These are phyloP conservation scores for Rhabditoides inermis DNA, from an alignment of 2,888 invertebrate genomes.

Conservation along the genomic window DNA sequence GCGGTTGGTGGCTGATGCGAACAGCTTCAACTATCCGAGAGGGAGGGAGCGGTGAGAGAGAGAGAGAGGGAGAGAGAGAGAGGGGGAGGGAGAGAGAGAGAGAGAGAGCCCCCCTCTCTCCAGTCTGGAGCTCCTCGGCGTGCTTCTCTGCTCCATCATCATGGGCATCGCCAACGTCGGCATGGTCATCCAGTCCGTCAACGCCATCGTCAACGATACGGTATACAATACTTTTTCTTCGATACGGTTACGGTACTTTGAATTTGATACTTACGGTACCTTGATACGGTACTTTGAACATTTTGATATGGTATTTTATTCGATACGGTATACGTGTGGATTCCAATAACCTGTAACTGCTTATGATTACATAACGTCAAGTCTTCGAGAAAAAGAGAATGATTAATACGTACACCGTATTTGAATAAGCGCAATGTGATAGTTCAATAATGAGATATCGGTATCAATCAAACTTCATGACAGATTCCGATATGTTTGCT, in stretches of 20 bases:
- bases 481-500: background rate
- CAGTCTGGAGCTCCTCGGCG: conserved; percentile 20
- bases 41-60: conserved; percentile 10
- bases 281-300: background rate
- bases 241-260: background rate
- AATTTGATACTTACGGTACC: background rate
- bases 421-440: no score
- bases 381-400: no score
- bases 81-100: background rate
- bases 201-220: conserved; percentile 20
- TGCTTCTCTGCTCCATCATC: conserved; percentile 17
- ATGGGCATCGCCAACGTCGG: conserved; percentile 27
- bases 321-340: background rate
- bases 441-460: no score
- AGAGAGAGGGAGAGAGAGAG: background rate
- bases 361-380: no score
- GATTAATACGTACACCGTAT: no score
- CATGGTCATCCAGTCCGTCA: conserved; percentile 24
- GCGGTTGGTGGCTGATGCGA: conserved; percentile 10
- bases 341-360: background rate
- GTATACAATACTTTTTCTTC: background rate
- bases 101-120: no score
- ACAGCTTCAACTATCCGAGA: conserved; percentile 15
- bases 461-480: no score
- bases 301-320: background rate